phyloP scores from a whole-genome alignment of 2,113 vertebrate genomes.

The Galeopterus variegatus region DNA sequence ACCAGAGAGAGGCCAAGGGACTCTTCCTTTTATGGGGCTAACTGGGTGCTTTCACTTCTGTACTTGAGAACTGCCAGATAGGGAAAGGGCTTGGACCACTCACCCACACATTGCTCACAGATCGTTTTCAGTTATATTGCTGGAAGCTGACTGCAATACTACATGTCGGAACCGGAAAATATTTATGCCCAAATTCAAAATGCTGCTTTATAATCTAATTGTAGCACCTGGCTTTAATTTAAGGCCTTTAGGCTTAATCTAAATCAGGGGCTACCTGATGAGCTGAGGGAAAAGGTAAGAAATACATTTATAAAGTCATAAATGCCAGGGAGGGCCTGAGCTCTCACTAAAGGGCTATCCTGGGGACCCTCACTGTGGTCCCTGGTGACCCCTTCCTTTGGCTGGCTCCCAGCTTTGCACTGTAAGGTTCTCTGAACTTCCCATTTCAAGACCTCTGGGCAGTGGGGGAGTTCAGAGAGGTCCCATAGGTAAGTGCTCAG shows the following conservation, averaged over 20 bases:
- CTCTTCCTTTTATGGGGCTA: background rate
- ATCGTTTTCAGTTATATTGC: background rate
- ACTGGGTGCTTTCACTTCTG: background rate
- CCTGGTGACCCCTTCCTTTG: background rate
- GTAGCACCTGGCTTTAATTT: background rate
- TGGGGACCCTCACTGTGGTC: background rate
- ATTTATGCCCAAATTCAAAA: conserved; percentile 18
- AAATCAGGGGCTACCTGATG: conserved; percentile 2
- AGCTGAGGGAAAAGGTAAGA: conserved; percentile 7
- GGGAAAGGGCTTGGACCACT: background rate
- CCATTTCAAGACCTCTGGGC: background rate
- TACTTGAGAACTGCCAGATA: background rate
- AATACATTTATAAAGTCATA: background rate
- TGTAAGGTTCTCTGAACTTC: background rate
- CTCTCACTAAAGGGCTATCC: background rate
- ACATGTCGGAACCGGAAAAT: background rate
- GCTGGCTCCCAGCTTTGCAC: background rate
- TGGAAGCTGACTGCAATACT: background rate
- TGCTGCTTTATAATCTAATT: conserved; percentile 43
- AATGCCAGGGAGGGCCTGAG: background rate
- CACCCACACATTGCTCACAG: background rate
- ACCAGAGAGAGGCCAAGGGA: background rate
- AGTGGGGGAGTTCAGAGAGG: background rate
- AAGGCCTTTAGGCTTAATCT: conserved; percentile 30
- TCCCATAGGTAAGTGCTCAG: rapidly evolving